Percentiles rank a stretch among this genome's conserved stretches.
Conservation (phyloP, 2,888 invertebrate species). For the Dastarcus helophoroides region DNA sequence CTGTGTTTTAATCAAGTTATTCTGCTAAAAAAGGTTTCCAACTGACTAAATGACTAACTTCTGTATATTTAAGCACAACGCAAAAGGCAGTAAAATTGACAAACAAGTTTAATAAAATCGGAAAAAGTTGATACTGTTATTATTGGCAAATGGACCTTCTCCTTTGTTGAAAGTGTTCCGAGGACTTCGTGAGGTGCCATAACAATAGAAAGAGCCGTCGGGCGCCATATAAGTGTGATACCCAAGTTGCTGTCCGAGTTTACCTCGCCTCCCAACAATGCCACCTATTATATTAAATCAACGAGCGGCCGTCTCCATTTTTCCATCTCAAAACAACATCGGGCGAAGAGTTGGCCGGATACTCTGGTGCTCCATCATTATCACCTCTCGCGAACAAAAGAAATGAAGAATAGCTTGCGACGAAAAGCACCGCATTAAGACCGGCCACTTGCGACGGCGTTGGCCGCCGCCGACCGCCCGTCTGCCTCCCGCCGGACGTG, state of each 20-base stretch:
- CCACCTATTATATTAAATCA: constrained; percentile 35
- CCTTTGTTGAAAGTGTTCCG: too few species aligned
- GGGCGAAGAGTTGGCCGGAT: constrained; percentile 32
- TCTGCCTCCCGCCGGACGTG: constrained; percentile 19
- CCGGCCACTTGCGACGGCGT: constrained; percentile 24
- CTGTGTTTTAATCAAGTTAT: too few species aligned
- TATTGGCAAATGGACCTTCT: too few species aligned
- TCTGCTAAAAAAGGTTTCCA: too few species aligned
- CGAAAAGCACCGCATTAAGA: constrained; percentile 36
- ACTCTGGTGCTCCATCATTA: constrained; percentile 35
- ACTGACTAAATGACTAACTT: too few species aligned
- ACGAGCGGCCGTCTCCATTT: constrained; percentile 21
- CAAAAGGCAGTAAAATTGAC: too few species aligned
- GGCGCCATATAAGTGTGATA: constrained; percentile 32
- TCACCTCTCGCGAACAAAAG: constrained; percentile 36
- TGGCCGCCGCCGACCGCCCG: constrained; percentile 14
- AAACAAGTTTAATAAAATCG: too few species aligned
- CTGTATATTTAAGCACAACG: too few species aligned
- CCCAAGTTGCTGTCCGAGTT: constrained; percentile 29
- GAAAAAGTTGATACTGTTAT: too few species aligned
- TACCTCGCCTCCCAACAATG: constrained; percentile 33
- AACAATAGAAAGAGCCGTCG: constrained; percentile 15
- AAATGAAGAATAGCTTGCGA: constrained; percentile 33
- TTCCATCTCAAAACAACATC: constrained; percentile 30
- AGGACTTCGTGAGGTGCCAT: too few species aligned